Evolutionary conservation across 2,888 invertebrate species (phyloP).

Genomic region (Mesorhabditis spiculigera): DNA sequence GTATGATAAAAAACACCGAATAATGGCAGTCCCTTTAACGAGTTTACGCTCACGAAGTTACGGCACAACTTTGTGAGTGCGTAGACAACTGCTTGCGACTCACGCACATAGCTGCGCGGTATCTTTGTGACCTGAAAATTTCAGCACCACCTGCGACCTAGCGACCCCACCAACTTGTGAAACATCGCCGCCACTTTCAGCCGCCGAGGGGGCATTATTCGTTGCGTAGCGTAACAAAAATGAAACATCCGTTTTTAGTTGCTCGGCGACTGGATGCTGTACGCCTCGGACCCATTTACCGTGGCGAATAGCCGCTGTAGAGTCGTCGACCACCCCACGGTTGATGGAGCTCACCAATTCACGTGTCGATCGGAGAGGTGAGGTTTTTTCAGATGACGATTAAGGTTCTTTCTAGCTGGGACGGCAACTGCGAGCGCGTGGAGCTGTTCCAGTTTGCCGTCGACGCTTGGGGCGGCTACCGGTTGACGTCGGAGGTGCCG

Average conservation of each 20-base stretch:
- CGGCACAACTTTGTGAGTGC: constrained; percentile 9
- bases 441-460: constrained; percentile 21
- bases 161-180: constrained; percentile 19
- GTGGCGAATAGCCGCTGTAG: constrained; percentile 34
- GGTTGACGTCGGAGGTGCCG: constrained; percentile 18
- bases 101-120: neutral
- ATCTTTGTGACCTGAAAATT: neutral
- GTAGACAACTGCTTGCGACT: constrained; percentile 18
- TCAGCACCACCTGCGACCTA: neutral
- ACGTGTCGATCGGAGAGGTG: constrained; percentile 11
- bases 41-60: no score
- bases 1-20: no score
- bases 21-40: no score
- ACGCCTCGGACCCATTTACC: constrained; percentile 37
- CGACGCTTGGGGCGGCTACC: constrained; percentile 27
- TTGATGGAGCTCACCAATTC: constrained; percentile 18
- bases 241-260: constrained; percentile 14
- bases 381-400: neutral
- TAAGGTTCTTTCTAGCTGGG: constrained; percentile 23
- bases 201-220: constrained; percentile 21
- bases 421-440: constrained; percentile 36
- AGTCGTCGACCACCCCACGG: constrained; percentile 20
- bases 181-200: constrained; percentile 13
- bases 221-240: constrained; percentile 8
- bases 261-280: constrained; percentile 35